Evolutionary conservation across 2,797 vertebrate genomes (phyloP).

Genomic region (Tapera naevia): DNA sequence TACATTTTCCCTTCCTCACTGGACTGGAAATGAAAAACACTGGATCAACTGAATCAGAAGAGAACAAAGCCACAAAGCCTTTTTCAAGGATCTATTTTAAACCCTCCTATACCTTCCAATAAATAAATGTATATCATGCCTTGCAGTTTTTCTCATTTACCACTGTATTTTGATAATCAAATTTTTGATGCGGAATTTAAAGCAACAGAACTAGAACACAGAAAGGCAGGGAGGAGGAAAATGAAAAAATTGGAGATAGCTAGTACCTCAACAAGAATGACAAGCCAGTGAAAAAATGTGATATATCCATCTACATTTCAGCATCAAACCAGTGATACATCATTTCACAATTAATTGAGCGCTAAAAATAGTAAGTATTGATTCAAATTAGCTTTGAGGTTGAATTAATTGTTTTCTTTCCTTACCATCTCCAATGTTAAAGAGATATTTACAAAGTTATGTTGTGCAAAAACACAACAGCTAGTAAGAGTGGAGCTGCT

Average conservation of each 20-base stretch:
- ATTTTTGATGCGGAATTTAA: neutral
- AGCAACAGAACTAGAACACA: neutral
- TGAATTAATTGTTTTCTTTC: conserved; percentile 67
- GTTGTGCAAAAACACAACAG: neutral
- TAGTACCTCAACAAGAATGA: neutral
- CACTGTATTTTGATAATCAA: neutral
- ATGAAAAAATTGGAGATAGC: neutral
- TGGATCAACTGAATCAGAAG: neutral
- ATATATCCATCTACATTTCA: conserved; percentile 60
- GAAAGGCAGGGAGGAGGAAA: neutral
- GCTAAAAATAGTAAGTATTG: conserved; percentile 65
- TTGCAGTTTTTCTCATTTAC: neutral
- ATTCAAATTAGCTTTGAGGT: conserved; percentile 69
- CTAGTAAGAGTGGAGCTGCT: neutral
- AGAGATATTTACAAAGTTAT: neutral
- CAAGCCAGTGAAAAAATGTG: conserved; percentile 39
- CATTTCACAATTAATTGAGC: conserved; percentile 72
- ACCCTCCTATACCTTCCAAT: neutral
- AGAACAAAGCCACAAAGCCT: neutral
- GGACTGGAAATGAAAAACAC: neutral
- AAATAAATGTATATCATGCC: neutral
- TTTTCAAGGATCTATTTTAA: neutral
- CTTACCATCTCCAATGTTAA: neutral
- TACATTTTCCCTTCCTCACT: neutral
- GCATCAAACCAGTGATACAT: conserved; percentile 48